phyloP scores from a whole-genome alignment of 2,797 vertebrate species.

The Gouania willdenowi region DNA sequence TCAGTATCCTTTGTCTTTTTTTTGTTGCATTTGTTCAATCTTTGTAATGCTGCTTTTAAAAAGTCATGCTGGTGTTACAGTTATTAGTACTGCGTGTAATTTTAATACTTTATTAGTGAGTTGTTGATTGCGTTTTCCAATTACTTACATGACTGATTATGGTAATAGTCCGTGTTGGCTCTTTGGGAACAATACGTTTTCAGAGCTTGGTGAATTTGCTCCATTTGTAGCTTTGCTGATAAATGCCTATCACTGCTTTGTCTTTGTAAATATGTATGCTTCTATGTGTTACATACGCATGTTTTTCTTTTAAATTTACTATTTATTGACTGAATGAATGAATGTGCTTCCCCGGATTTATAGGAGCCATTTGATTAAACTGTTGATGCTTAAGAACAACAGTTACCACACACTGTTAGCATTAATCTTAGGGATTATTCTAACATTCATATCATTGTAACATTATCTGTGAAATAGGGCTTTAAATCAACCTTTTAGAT shows the following conservation, averaged over 20 bases:
- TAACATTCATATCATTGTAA: conserved; percentile 35
- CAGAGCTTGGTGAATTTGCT: conserved; percentile 27
- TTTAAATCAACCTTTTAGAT: too few relatives aligned
- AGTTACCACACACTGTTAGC: conserved; percentile 22
- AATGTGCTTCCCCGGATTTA: too few relatives aligned
- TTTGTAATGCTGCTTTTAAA: neutral
- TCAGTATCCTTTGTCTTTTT: neutral
- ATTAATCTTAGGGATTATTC: conserved; percentile 35
- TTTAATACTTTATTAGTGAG: neutral
- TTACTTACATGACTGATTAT: conserved; percentile 31
- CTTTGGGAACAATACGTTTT: conserved; percentile 25
- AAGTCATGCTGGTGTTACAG: neutral
- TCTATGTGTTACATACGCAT: neutral
- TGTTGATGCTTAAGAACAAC: conserved; percentile 23
- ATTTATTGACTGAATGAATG: too few relatives aligned
- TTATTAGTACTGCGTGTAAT: neutral
- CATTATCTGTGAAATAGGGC: conserved; percentile 35
- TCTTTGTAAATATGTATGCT: conserved; percentile 1
- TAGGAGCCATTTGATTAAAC: conserved; percentile 23
- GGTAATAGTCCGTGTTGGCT: conserved; percentile 32
- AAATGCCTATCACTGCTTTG: conserved; percentile 12
- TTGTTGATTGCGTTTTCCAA: conserved; percentile 14
- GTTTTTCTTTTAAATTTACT: neutral
- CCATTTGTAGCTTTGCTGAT: conserved; percentile 27
- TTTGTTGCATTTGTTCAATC: neutral